A percentile compares a stretch with the other conserved stretches of the same genome.
Evolutionary conservation across 2,797 vertebrate species (phyloP).

Genomic region (Danio aesculapii): DNA sequence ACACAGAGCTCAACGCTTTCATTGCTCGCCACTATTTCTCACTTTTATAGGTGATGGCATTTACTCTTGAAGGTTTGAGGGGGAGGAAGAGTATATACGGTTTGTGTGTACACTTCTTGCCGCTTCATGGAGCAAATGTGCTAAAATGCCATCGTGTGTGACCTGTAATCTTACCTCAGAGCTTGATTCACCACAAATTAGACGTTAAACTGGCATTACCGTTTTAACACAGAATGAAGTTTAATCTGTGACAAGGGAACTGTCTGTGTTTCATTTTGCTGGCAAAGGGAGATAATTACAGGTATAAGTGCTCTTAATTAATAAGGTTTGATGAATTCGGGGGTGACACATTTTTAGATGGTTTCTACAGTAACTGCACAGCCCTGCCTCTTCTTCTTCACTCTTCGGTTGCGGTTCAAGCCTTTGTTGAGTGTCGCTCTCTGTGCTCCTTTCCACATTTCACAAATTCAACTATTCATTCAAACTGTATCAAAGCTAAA

Average conservation of each 20-base stretch:
- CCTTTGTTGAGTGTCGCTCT: slow-evolving; percentile 13
- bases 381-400: not conserved
- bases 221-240: slow-evolving; percentile 5
- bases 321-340: slow-evolving; percentile 22
- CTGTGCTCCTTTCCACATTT: not conserved
- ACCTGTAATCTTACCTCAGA: slow-evolving; percentile 20
- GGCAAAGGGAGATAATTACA: slow-evolving; percentile 21
- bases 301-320: slow-evolving; percentile 19
- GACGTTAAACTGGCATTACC: slow-evolving; percentile 19
- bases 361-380: slow-evolving; percentile 18
- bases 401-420: not conserved
- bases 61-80: not conserved
- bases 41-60: slow-evolving; percentile 10
- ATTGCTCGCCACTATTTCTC: slow-evolving; percentile 15
- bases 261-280: slow-evolving; percentile 20
- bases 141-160: slow-evolving; percentile 32
- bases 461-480: slow-evolving; percentile 37
- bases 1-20: not conserved
- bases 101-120: not conserved
- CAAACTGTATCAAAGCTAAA: slow-evolving; percentile 32
- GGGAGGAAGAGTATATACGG: not conserved
- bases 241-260: slow-evolving; percentile 18
- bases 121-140: slow-evolving; percentile 7
- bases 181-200: slow-evolving; percentile 24
- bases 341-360: not conserved